Evolutionary conservation across 2,888 invertebrate genomes (phyloP).

Genomic region (Ecliptopera silaceata): DNA sequence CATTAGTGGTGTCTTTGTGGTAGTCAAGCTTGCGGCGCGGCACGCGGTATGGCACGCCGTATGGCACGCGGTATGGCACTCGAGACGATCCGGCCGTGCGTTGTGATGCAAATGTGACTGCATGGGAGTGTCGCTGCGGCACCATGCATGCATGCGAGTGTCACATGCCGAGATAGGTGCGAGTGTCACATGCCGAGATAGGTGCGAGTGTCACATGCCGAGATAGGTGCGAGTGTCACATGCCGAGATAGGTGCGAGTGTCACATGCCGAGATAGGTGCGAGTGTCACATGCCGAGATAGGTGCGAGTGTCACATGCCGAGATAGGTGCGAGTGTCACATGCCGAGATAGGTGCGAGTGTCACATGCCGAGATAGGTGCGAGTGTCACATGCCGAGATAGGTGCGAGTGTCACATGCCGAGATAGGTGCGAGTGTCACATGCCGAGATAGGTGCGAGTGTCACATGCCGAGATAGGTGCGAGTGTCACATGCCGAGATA

Average conservation of each 20-base stretch:
- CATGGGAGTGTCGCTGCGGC: constrained; percentile 4
- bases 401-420: constrained; percentile 4
- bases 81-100: constrained; percentile 2
- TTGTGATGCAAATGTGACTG: constrained; percentile 14
- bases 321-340: constrained; percentile 10
- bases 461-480: constrained; percentile 1
- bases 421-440: constrained; percentile 10
- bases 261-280: constrained; percentile 1
- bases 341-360: constrained; percentile 2
- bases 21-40: too few relatives aligned
- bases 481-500: constrained; percentile 4
- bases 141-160: not conserved
- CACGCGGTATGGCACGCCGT: not conserved
- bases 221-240: constrained; percentile 10
- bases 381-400: constrained; percentile 4
- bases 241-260: constrained; percentile 2
- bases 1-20: not conserved
- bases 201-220: constrained; percentile 4
- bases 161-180: not conserved
- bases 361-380: constrained; percentile 1
- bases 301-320: constrained; percentile 4
- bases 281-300: constrained; percentile 4
- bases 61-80: not conserved
- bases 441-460: constrained; percentile 2
- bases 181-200: constrained; percentile 4